These are phyloP conservation scores for Corythornis leucogaster DNA, from an alignment of 2,797 vertebrate species.

Conservation along the genomic window DNA sequence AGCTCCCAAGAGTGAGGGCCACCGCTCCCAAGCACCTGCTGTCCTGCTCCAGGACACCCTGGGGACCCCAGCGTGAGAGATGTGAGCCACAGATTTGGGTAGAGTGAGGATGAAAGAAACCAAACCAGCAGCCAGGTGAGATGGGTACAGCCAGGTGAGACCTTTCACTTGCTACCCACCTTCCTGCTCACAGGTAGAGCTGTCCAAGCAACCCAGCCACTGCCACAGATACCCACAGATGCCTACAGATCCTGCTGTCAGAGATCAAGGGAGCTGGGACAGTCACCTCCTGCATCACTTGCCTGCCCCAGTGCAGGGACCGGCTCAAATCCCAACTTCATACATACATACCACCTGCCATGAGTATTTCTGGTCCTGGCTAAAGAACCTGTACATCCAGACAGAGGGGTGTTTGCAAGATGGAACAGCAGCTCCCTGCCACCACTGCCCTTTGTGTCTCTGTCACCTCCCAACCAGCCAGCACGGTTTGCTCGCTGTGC, in stretches of 20 bases:
- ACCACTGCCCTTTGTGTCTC: background rate
- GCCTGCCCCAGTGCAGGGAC: fast-evolving
- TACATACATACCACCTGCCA: background rate
- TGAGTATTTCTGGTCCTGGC: background rate
- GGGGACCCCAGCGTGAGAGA: background rate
- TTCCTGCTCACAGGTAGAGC: background rate
- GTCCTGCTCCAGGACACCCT: background rate
- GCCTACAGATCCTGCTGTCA: background rate
- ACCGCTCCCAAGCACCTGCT: background rate
- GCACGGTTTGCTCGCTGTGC: background rate
- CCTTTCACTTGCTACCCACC: background rate
- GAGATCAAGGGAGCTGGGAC: fast-evolving
- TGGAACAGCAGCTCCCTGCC: background rate
- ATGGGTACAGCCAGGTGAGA: conserved; percentile 13
- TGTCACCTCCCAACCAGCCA: background rate
- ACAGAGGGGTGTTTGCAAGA: background rate
- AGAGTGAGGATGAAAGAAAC: background rate
- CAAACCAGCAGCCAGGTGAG: conserved; percentile 29
- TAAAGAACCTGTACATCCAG: background rate
- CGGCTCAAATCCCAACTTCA: background rate
- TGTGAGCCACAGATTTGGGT: background rate
- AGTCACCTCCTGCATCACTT: no score
- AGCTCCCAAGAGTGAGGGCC: background rate
- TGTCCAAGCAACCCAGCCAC: background rate
- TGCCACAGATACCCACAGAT: background rate